Evolutionary conservation across 2,797 vertebrate genomes (phyloP).

Genomic region (Argya squamiceps): DNA sequence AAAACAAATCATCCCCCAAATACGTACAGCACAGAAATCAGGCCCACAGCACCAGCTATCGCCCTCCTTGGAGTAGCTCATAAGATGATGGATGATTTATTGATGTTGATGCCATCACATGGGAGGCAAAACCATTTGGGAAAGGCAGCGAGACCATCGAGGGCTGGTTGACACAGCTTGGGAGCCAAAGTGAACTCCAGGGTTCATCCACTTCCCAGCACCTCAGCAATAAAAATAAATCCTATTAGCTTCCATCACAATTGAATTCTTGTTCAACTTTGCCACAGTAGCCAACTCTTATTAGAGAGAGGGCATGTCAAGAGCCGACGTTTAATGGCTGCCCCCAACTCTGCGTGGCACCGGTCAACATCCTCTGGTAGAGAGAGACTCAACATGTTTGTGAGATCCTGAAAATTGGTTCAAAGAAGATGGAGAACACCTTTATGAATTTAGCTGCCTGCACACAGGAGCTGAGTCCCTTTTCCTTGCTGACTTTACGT

Average conservation of each 20-base stretch:
- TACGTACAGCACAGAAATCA: neutral
- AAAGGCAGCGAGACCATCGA: neutral
- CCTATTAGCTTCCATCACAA: slow-evolving; percentile 5
- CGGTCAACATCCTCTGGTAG: rapidly evolving
- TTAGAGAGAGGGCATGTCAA: neutral
- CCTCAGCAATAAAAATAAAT: slow-evolving; percentile 7
- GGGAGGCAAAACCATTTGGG: neutral
- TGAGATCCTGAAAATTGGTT: neutral
- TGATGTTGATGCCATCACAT: rapidly evolving
- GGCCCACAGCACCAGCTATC: neutral
- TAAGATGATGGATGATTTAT: neutral
- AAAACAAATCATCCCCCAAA: neutral
- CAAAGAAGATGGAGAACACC: neutral
- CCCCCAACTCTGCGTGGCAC: neutral
- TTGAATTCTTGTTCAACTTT: neutral
- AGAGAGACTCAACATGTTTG: neutral
- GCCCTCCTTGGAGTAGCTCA: neutral
- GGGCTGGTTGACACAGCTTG: neutral
- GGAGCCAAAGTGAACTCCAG: neutral
- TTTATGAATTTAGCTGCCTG: neutral
- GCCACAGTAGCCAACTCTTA: neutral
- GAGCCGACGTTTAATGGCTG: rapidly evolving
- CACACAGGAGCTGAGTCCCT: neutral
- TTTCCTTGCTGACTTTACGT: neutral
- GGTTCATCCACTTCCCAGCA: neutral